A percentile compares a stretch with the other conserved stretches of the same genome.
Conservation (phyloP, 2,113 vertebrate genomes). For the Clarias macrocephalus region DNA sequence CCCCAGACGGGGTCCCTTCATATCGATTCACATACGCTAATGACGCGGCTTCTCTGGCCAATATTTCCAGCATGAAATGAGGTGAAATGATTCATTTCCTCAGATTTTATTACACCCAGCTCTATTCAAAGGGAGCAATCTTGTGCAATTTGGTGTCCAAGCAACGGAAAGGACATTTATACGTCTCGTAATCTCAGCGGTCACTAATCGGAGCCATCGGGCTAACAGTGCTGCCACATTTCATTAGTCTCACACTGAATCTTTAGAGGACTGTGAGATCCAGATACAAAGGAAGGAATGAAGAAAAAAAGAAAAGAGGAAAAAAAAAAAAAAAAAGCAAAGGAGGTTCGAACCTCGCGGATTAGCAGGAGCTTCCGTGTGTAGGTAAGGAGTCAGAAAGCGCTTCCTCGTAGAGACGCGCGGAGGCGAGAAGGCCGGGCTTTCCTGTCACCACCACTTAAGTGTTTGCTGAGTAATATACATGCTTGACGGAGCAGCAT, state of each 20-base stretch:
- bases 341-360: neutral
- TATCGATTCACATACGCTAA: conserved; percentile 56
- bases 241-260: conserved; percentile 33
- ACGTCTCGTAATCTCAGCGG: conserved; percentile 33
- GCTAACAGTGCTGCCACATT: conserved; percentile 33
- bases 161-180: conserved; percentile 60
- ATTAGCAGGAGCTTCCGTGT: neutral
- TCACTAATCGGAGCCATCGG: conserved; percentile 43
- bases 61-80: conserved; percentile 64
- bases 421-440: conserved; percentile 31
- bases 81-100: conserved; percentile 66
- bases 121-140: conserved; percentile 66
- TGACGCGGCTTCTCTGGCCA: conserved; percentile 59
- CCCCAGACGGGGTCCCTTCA: conserved; percentile 34
- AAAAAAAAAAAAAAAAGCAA: neutral
- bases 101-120: conserved; percentile 67
- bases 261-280: neutral
- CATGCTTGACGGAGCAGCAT: conserved; percentile 18
- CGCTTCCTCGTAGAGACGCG: conserved; percentile 30
- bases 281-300: conserved; percentile 2
- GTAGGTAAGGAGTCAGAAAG: neutral
- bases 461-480: conserved; percentile 47
- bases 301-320: neutral
- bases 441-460: conserved; percentile 43
- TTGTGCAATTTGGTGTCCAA: conserved; percentile 65